These are phyloP conservation scores for Nyctibius grandis DNA, from an alignment of 2,797 vertebrate species.

Conservation along the genomic window DNA sequence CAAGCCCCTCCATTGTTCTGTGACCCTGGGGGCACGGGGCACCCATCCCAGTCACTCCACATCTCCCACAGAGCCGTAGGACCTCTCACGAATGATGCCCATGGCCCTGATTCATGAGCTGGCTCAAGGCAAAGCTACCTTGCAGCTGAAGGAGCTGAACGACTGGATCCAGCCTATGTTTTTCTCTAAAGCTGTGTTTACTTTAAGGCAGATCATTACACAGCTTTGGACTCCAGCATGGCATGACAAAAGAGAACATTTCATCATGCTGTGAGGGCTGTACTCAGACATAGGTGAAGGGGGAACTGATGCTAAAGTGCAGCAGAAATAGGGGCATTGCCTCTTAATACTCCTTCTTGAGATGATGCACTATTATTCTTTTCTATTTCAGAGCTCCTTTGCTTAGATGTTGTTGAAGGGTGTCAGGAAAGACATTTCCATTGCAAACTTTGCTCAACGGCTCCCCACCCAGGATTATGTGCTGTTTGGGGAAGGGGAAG, in stretches of 20 bases:
- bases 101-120: not conserved
- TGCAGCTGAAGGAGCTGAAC: not conserved
- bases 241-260: not conserved
- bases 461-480: not conserved
- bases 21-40: not conserved
- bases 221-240: not conserved
- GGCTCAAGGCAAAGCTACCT: not conserved
- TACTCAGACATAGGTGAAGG: not conserved
- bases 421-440: not conserved
- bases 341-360: not conserved
- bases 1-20: not conserved
- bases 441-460: not conserved
- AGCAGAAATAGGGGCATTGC: not conserved
- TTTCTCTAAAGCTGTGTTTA: not conserved
- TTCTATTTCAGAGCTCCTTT: not conserved
- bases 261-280: not conserved
- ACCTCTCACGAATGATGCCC: not conserved
- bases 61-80: not conserved
- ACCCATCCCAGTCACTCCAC: not conserved
- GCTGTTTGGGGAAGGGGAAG: not conserved
- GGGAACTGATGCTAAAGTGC: not conserved
- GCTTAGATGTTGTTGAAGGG: not conserved
- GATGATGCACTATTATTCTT: not conserved
- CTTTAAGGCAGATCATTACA: not conserved
- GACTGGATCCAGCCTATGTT: rapidly evolving